Evolutionary conservation across 2,113 vertebrate species (phyloP), one percentile per base, ranked within the genome.

Genomic region (Pygathrix nemaeus): DNA sequence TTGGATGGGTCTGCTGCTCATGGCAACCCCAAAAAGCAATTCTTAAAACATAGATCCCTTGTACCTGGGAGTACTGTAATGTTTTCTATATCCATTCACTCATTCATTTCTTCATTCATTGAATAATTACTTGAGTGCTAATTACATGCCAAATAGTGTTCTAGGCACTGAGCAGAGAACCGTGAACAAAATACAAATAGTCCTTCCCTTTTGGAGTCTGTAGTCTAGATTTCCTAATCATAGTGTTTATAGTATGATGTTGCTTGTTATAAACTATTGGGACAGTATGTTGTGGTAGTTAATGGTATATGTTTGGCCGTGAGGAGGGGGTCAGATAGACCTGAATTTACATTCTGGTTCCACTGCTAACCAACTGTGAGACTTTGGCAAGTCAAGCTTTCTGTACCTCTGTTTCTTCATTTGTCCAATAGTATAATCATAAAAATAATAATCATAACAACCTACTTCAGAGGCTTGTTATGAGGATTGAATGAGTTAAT

Each of bases 371-470:
- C 50, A 64, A 66, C 20, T 3, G 9, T 70, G 72, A 96, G 90
- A 81, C 20, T 88, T 38, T 5, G 32, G 52, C 43, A 57, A 43
- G 30, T 83, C 9, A 55, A 52, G 9, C 18, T 45, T 66, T 79
- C 75, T 48, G 45, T 90, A 55, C 40, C 55, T 79, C 50, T 3
- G 8, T 85, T 50, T 97, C 45, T 92, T 52, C 27, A 88, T 72
- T 72, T 35, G 35, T 57, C 38, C 38, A 25, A 66, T 52, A 14
- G 5, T 14, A 57, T 70, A 20, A 30, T 25, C 16, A 45, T 61
- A 4, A 21, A 16, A 11, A 9, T 38, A 20, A 48, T 30, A 20
- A 68, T 16, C 1, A 12, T 12, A 1, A 3, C 9, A 1, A 8
- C 66, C 25, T 55, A 25, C 45, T 59, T 90, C 40, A 23, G 50